These are phyloP conservation scores for Tylochromis polylepis DNA, from an alignment of 2,113 vertebrate genomes.

Conservation along the genomic window DNA sequence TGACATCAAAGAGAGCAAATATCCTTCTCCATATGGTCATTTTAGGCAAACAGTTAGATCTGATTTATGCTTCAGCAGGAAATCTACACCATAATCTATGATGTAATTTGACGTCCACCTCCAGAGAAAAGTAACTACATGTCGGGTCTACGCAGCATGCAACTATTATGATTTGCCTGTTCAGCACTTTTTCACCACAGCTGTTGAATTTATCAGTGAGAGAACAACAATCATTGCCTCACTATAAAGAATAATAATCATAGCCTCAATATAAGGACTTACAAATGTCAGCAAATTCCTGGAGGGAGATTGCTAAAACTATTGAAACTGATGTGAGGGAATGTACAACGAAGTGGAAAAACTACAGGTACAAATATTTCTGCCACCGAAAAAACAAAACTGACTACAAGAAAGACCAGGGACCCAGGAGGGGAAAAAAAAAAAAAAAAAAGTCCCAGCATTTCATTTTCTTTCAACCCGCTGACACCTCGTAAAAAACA, in stretches of 20 bases:
- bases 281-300: background rate
- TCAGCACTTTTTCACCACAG: background rate
- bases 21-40: rapidly evolving
- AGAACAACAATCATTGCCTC: background rate
- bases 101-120: background rate
- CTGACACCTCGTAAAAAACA: background rate
- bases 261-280: background rate
- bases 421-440: rapidly evolving
- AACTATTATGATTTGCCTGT: background rate
- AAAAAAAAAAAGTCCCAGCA: rapidly evolving
- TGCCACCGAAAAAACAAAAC: background rate
- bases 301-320: background rate
- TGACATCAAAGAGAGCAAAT: background rate
- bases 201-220: background rate
- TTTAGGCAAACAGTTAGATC: background rate
- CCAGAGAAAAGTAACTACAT: background rate
- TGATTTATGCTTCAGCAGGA: background rate
- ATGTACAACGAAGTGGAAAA: background rate
- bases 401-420: background rate
- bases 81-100: background rate
- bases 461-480: background rate
- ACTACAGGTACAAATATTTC: background rate
- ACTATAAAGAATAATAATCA: background rate
- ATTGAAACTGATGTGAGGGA: background rate
- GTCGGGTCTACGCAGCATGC: background rate